Evolutionary conservation across 2,113 vertebrate species (phyloP), one percentile per base, ranked within the genome.

Genomic region (Motacilla alba): DNA sequence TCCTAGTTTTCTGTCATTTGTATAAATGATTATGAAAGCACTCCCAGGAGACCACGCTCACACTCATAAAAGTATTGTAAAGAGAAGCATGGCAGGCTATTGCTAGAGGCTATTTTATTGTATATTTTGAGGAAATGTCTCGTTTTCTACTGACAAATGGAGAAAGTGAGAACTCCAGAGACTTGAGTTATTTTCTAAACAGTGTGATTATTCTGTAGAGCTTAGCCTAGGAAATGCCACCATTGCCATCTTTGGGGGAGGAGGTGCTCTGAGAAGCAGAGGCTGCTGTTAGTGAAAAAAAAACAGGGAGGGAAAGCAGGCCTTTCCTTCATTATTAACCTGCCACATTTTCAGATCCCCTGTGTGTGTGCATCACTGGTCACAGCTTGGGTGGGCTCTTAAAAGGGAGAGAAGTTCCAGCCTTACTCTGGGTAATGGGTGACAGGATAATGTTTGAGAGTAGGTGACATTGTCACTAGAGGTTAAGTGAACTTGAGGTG

Each of bases 101-200:
- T 87, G 88, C 96, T 87, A 75, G 85, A 90, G 93, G 95, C 80
- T 94, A 93, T 93, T 96, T 95, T 93, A 95, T 70, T 94, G 95
- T 92, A 78, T 93, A 88, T 95, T 95, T 97, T 93, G 85, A 94
- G 92, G 92, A 95, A 95, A 95, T 0, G 82, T 94, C 93, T 96
- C 12, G 1, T 93, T 97, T 96, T 95, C 88, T 92, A 37, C 93
- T 93, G 92, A 96, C 44, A 89, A 96, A 96, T 96, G 89, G 92
- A 66, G 88, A 95, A 96, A 94, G 75, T 81, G 92, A 90, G 83
- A 96, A 60, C 76, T 93, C 92, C 56, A 92, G 93, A 95, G 92
- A 93, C 86, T 35, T 18, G 0, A 94, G 50, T 93, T 96, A 89
- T 94, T 95, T 94, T 96, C 73, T 90, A 89, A 96, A 94, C 1